Base-by-base conservation (phyloP, 2,888 invertebrate species). In the Fragum fragum region DNA sequence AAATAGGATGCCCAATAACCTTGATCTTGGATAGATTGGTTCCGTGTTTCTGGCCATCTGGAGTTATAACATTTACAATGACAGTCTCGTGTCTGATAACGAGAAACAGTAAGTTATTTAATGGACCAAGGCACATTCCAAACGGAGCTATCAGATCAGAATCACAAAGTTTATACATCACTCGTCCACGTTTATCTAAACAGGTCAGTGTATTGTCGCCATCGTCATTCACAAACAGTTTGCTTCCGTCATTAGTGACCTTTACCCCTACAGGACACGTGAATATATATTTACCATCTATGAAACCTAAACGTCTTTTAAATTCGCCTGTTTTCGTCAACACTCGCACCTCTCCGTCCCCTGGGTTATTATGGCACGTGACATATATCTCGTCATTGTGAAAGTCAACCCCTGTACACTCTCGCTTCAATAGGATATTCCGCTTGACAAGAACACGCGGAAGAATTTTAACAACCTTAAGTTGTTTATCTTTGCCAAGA, bases 311-410 rank as follows among this genome's bases (percentile, higher is more conserved):
- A 7, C 57, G 23, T 26, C 57, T 6, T n/a, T 26, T 23, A 6
- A 57, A 26, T 7, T 26, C 28, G 57, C 57, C 57, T 1, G 21
- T 26, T 26, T 57, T 57, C 18, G 23, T 23, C 57, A 57, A 23
- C 3, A 57, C 57, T 26, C 57, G 11, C 21, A 57, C 57, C 23
- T 57, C 57, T 11, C 57, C 57, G 57, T 57, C 21, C 7, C 57
- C 57, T 26, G 57, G 57, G 14, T 57, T 57, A 23, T 57, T 14
- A 23, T 57, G 57, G 23, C 57, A 57, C 26, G 57, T 57, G 57
- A 57, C 57, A 23, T 57, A 57, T 7, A 57, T 57, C 3, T 57
- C 57, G 26, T n/a, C 57, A n/a, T 57, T 26, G 26, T 57, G 21
- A n/a, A 57, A 57, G 23, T 57, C 57, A 14, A 57, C 57, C 3